Conservation (phyloP, 2,797 vertebrate genomes). For the Enteromius fasciolatus region DNA sequence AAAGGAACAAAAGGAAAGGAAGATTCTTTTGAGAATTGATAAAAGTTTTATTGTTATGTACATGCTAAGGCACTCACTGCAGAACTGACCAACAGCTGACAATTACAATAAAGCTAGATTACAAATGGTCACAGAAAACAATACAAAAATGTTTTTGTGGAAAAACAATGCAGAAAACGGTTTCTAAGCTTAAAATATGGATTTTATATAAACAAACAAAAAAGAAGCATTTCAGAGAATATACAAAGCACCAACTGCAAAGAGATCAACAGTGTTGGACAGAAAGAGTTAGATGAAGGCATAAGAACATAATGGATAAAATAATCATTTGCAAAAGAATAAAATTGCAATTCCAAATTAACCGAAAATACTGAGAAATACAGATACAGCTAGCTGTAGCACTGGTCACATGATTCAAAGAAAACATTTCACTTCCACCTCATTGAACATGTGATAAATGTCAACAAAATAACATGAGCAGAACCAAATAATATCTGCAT, state of each 20-base stretch:
- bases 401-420: not conserved
- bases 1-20: too few species aligned
- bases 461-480: not conserved
- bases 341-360: not conserved
- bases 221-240: not conserved
- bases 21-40: not conserved
- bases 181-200: conserved; percentile 17
- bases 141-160: not conserved
- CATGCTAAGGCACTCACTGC: conserved; percentile 29
- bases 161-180: not conserved
- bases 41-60: conserved; percentile 19
- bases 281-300: not conserved
- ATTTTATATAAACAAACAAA: not conserved
- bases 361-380: conserved; percentile 8
- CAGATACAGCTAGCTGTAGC: not conserved
- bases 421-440: not conserved
- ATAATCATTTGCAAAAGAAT: not conserved
- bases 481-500: not conserved
- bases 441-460: not conserved
- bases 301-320: not conserved
- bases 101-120: not conserved
- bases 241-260: conserved; percentile 21
- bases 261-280: not conserved
- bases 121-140: not conserved
- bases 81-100: not conserved